Evolutionary conservation across 2,888 invertebrate species (phyloP), one percentile per base, ranked within the genome.

Genomic region (Tenthredo mesomela): DNA sequence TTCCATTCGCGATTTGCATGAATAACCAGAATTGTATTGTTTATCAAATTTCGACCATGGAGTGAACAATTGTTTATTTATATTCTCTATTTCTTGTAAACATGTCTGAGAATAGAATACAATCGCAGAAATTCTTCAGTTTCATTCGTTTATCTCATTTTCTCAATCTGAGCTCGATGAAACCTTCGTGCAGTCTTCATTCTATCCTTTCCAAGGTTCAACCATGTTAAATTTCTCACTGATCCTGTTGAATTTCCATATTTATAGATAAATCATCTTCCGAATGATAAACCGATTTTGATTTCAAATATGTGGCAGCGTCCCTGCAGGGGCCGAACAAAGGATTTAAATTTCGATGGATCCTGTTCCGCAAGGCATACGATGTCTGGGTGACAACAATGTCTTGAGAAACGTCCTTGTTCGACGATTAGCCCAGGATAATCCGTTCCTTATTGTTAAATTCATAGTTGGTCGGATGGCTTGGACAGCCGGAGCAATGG

Each of bases 341-440:
- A n/a, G 80, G 61, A 80, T 61, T 80, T 61, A 61, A 61, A 61
- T 61, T 80, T 80, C 40, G 78, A 21, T 25, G 40, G n/a, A 61
- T 80, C 58, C 61, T n/a, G 37, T 6, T 10, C 25, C 54, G 29
- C 29, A 15, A 50, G 77, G 37, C 40, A 25, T 40, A 40, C 80
- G 80, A 80, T 40, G 80, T 61, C 18, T 15, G 40, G 40, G 58
- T 77, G 54, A 33, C 50, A 77, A 77, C 54, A 80, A 80, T 80
- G 80, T 58, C 58, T 80, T 37, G 58, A 37, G 40, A 61, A 80
- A 61, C 58, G 58, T 61, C 58, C 40, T 37, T 80, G 80, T 80
- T 80, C 80, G 10, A 61, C 80, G 80, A 80, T 80, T 80, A 80
- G 61, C 80, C 61, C 40, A 12, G 80, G 80, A 80, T 80, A 61